Base-by-base conservation (phyloP, 2,888 invertebrate genomes). In the Formica aserva region DNA sequence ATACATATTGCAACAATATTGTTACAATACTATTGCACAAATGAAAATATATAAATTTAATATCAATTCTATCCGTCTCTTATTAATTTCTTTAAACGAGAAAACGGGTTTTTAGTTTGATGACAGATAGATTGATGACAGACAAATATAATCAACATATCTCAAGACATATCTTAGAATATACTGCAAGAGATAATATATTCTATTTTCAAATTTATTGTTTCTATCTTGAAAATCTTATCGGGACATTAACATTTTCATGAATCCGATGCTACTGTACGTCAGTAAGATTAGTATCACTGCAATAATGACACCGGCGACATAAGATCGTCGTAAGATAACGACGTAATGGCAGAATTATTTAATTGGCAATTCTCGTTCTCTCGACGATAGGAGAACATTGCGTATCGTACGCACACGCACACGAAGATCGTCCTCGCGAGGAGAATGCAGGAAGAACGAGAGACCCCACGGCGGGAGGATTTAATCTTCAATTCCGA, bases 401-500 rank as follows among this genome's bases (percentile, higher is more conserved):
- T 35, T 57, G 32, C 26, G 57, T 41, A 69, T 78, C 78, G 41
- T 52, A 57, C 77, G 66, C 77, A 52, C 71, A 60, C 60, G 71
- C 45, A 22, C 26, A 22, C 26, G 26, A 6, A 72, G 60, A 80
- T 72, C 72, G 13, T 45, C 41, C 22, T 75, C 32, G 29, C 55
- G 72, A 55, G 60, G 81, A 83, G 78, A 83, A 62, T 66, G 48
- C n/a, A 60, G 72, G 71, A 52, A 82, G 63, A 76, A 26, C 41
- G 77, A 22, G 32, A 83, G 75, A 57, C 62, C 87, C 85, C 83
- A 82, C 81, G 90, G 90, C 90, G 83, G 87, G 87, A 85, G 86
- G 89, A 87, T 90, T 90, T 90, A 87, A 90, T 90, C 90, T 87
- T 81, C 87, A 77, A 90, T 92, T 92, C 92, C 89, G 91, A 92